A percentile compares a stretch with the other conserved stretches of the same genome.
Evolutionary conservation across 2,797 vertebrate genomes (phyloP).

Genomic region (Hoplostethus atlanticus): DNA sequence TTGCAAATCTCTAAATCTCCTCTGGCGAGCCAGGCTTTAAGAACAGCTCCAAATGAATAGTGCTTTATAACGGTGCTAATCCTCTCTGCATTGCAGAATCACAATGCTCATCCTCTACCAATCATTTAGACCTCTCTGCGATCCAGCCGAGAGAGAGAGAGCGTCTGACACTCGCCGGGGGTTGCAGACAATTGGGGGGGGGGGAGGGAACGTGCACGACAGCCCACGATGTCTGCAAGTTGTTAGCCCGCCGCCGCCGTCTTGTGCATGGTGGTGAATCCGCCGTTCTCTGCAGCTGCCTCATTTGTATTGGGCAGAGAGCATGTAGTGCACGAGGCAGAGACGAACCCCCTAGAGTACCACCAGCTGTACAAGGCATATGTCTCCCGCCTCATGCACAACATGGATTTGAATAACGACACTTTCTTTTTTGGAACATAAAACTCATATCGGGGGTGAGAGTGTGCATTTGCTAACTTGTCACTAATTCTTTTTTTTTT

Average conservation of each 20-base stretch:
- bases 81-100: constrained; percentile 41
- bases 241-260: constrained; percentile 38
- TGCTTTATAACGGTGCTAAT: constrained; percentile 39
- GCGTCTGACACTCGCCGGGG: constrained; percentile 25
- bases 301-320: constrained; percentile 72
- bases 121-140: constrained; percentile 19
- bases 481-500: constrained; percentile 38
- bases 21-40: constrained; percentile 22
- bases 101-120: constrained; percentile 22
- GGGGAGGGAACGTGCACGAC: constrained; percentile 21
- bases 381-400: constrained; percentile 49
- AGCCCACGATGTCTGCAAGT: constrained; percentile 26
- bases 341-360: constrained; percentile 65
- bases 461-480: constrained; percentile 19
- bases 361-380: constrained; percentile 74
- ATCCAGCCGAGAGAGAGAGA: constrained; percentile 6
- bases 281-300: constrained; percentile 64
- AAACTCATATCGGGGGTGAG: constrained; percentile 3
- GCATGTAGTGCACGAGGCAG: constrained; percentile 63
- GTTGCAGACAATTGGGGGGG: background rate
- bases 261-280: constrained; percentile 44
- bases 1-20: constrained; percentile 53
- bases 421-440: constrained; percentile 27
- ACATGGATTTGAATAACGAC: constrained; percentile 35
- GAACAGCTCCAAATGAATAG: constrained; percentile 33